Percentiles rank a stretch among this genome's conserved stretches.
phyloP scores from a whole-genome alignment of 2,888 invertebrate genomes.

The Ferdinandea cuprea region DNA sequence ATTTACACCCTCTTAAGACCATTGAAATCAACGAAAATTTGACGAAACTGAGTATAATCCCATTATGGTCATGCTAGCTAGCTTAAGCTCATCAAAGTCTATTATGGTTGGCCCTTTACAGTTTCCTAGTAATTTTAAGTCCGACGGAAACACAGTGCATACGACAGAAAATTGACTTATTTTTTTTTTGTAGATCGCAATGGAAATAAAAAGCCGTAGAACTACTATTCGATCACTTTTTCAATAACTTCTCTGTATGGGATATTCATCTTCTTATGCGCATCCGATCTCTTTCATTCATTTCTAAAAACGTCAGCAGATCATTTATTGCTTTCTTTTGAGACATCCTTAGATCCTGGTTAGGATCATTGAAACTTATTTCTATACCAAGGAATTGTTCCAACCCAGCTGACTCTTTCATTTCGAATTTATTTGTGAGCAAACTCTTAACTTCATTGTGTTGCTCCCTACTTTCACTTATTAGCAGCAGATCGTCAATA shows the following conservation, averaged over 20 bases:
- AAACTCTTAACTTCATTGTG: conserved; percentile 20
- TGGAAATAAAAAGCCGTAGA: too few species aligned
- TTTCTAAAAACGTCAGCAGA: conserved; percentile 17
- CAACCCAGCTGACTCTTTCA: conserved; percentile 74
- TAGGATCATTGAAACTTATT: conserved; percentile 79
- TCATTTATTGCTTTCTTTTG: conserved; percentile 44
- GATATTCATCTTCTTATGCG: neutral
- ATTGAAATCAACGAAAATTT: too few species aligned
- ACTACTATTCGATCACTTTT: too few species aligned
- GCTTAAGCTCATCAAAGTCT: too few species aligned
- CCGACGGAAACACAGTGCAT: too few species aligned
- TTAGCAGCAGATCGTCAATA: conserved; percentile 12
- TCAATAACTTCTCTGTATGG: conserved; percentile 53
- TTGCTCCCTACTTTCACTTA: conserved; percentile 10
- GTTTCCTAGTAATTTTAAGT: too few species aligned
- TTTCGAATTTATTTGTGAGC: conserved; percentile 18
- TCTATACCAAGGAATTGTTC: conserved; percentile 69
- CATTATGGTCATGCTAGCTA: too few species aligned
- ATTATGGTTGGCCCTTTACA: too few species aligned
- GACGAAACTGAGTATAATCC: too few species aligned
- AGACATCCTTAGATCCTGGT: conserved; percentile 74
- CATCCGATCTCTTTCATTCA: conserved; percentile 6
- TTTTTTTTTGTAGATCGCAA: too few species aligned
- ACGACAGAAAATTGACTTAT: too few species aligned
- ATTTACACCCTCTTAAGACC: too few species aligned